Conservation (phyloP, 2,113 vertebrate genomes). For the Guaruba guarouba region DNA sequence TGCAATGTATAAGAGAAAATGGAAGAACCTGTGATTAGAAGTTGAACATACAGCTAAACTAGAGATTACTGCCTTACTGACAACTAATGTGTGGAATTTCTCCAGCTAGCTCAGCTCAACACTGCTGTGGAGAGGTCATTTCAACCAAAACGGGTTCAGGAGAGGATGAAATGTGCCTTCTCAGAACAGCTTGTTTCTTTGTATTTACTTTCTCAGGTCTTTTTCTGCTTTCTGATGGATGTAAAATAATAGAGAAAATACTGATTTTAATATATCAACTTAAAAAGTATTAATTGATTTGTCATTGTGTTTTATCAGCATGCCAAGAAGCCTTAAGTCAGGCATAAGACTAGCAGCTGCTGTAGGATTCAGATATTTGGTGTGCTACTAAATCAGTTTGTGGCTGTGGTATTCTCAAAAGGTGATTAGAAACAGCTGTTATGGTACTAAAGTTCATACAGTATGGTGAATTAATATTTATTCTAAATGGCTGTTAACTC, state of each 20-base stretch:
- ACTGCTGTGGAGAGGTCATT: background rate
- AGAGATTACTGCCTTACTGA: background rate
- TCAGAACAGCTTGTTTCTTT: background rate
- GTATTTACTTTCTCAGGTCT: background rate
- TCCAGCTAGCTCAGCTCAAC: background rate
- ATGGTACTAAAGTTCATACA: background rate
- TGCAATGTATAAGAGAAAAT: background rate
- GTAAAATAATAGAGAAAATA: background rate
- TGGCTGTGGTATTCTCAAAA: background rate
- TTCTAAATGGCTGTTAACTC: background rate
- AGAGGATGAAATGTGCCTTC: background rate
- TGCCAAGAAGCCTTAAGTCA: background rate
- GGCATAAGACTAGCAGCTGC: background rate
- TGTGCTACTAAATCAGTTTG: background rate
- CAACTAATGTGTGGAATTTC: background rate
- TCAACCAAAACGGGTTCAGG: background rate
- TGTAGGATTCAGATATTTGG: background rate
- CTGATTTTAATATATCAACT: background rate
- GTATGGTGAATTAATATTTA: background rate
- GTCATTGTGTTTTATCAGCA: background rate
- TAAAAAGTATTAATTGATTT: background rate
- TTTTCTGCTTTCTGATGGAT: background rate
- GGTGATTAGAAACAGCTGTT: background rate
- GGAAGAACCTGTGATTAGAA: background rate
- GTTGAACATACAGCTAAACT: background rate